A percentile compares a stretch with the other conserved stretches of the same genome.
Evolutionary conservation across 2,888 invertebrate genomes (phyloP).

Genomic region (Synanthedon formicaeformis): DNA sequence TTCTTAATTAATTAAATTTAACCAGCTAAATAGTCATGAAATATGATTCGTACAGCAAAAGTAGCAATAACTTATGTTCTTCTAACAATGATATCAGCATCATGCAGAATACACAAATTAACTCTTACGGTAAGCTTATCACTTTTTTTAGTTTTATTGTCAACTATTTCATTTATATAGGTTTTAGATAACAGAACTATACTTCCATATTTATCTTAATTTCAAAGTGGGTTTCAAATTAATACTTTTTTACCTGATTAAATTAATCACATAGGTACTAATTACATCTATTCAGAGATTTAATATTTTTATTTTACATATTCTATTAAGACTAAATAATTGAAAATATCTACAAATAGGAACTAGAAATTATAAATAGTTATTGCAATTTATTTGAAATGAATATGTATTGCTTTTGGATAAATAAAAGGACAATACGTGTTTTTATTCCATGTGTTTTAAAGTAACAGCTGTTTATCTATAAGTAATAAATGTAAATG

Average conservation of each 20-base stretch:
- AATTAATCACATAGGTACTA: no score
- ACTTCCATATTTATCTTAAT: neutral
- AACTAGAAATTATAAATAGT: no score
- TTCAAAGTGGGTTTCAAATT: neutral
- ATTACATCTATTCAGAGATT: neutral
- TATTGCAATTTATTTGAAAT: no score
- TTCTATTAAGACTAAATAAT: no score
- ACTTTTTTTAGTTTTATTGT: conserved; percentile 2
- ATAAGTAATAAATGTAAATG: no score
- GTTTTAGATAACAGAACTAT: neutral
- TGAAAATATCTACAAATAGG: no score
- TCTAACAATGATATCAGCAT: conserved; percentile 26
- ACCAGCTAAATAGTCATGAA: conserved; percentile 9
- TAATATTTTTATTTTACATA: neutral
- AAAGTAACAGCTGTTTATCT: no score
- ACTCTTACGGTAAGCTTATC: conserved; percentile 40
- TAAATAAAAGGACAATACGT: no score
- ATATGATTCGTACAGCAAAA: conserved; percentile 21
- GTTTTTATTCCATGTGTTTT: no score
- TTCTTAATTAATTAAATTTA: neutral
- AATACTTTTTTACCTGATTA: neutral
- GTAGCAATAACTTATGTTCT: conserved; percentile 22
- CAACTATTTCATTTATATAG: neutral
- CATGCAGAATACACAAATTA: conserved; percentile 54
- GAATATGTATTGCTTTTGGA: no score